phyloP scores from a whole-genome alignment of 2,888 invertebrate species.

The Cataglyphis albicans region DNA sequence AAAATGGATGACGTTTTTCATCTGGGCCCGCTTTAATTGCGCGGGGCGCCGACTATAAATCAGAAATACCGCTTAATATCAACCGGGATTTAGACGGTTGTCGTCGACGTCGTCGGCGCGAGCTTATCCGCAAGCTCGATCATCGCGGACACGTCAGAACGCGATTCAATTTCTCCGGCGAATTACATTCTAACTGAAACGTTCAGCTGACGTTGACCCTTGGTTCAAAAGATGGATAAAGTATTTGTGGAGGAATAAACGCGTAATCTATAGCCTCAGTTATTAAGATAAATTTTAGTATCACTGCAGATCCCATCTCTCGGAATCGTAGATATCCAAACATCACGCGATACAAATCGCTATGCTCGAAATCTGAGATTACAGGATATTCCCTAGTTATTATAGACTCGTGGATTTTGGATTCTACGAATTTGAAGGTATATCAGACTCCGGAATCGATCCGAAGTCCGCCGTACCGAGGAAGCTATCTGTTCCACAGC shows the following conservation, averaged over 20 bases:
- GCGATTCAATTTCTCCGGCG: constrained; percentile 70
- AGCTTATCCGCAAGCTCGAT: constrained; percentile 65
- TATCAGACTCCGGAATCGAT: constrained; percentile 42
- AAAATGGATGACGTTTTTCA: constrained; percentile 15
- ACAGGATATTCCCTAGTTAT: neutral
- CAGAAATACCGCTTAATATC: constrained; percentile 61
- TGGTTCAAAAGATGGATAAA: constrained; percentile 5
- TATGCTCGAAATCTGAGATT: constrained; percentile 3
- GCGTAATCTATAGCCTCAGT: neutral
- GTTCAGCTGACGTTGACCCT: neutral
- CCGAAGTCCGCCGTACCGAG: constrained; percentile 32
- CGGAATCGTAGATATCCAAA: neutral
- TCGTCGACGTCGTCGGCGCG: constrained; percentile 39
- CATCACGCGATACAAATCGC: neutral
- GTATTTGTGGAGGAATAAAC: neutral
- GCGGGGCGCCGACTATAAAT: constrained; percentile 16
- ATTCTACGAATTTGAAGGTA: constrained; percentile 17
- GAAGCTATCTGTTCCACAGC: constrained; percentile 52
- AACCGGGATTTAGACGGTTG: constrained; percentile 57
- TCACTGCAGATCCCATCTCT: neutral
- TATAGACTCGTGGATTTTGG: constrained; percentile 12
- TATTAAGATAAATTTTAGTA: neutral
- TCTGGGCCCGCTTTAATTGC: constrained; percentile 19
- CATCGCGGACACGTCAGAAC: constrained; percentile 68
- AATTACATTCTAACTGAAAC: constrained; percentile 54